A percentile compares a stretch with the other conserved stretches of the same genome.
phyloP scores from a whole-genome alignment of 2,797 vertebrate genomes.

The Oceanodroma leucorhoa region DNA sequence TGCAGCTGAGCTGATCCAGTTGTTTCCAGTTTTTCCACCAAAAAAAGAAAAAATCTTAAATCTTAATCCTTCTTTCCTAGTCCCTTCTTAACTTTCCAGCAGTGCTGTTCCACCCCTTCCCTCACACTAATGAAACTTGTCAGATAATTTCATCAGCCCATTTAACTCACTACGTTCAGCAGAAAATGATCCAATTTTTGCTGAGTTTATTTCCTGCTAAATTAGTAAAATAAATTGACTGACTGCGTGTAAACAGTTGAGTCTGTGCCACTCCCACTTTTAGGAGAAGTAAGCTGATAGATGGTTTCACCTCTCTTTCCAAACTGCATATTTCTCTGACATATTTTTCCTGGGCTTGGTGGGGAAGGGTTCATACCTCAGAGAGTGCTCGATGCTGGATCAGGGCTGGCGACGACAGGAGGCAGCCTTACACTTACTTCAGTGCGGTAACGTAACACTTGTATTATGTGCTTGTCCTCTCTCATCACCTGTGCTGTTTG shows the following conservation, averaged over 20 bases:
- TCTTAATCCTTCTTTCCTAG: not conserved
- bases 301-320: not conserved
- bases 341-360: not conserved
- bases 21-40: not conserved
- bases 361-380: not conserved
- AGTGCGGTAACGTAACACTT: rapidly evolving
- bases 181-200: not conserved
- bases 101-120: not conserved
- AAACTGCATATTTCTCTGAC: not conserved
- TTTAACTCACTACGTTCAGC: slow-evolving; percentile 9
- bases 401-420: not conserved
- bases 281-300: not conserved
- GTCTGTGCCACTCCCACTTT: not conserved
- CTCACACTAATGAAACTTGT: slow-evolving; percentile 23
- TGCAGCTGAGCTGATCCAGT: not conserved
- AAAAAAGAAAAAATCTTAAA: not conserved
- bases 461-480: not conserved
- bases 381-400: not conserved
- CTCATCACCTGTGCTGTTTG: not conserved
- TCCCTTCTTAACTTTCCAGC: not conserved
- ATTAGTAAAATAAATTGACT: slow-evolving; percentile 9
- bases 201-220: slow-evolving; percentile 9
- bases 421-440: not conserved
- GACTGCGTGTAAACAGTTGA: not conserved
- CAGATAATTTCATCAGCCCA: slow-evolving; percentile 28